Conservation (phyloP, 35 echinoderm and acorn worm species). For the Heliocidaris tuberculata region DNA sequence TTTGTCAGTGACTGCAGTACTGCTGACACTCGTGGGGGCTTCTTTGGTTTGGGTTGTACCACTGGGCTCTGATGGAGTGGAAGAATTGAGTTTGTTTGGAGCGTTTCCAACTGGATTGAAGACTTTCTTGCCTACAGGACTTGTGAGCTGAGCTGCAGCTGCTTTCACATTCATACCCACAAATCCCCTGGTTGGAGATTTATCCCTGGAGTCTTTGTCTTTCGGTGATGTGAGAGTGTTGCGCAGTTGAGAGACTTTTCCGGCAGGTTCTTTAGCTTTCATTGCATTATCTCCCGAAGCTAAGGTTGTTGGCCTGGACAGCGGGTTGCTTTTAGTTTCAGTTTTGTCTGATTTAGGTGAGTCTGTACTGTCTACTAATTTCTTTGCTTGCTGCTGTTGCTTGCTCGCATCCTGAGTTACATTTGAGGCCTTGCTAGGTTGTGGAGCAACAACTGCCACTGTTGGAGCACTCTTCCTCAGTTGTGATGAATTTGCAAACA, state of each 20-base stretch:
- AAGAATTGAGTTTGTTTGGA: constrained; percentile 45
- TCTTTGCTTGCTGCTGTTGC: constrained; percentile 1
- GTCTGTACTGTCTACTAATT: not conserved
- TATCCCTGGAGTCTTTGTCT: constrained; percentile 1
- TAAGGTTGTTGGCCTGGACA: constrained; percentile 35
- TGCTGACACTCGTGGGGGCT: constrained; percentile 40
- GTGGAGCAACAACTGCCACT: constrained; percentile 44
- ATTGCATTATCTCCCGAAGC: not conserved
- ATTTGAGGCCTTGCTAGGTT: constrained; percentile 35
- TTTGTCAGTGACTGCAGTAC: constrained; percentile 25
- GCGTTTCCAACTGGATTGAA: constrained; percentile 44
- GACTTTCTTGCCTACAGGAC: constrained; percentile 56
- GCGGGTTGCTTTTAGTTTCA: constrained; percentile 11
- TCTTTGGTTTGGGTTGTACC: constrained; percentile 28
- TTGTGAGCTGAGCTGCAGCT: constrained; percentile 67
- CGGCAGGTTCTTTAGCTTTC: not conserved
- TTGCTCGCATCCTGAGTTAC: not conserved
- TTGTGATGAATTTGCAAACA: constrained; percentile 36
- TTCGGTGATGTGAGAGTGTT: constrained; percentile 32
- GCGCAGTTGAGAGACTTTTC: not conserved
- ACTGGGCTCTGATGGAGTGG: constrained; percentile 49
- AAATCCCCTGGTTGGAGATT: constrained; percentile 30
- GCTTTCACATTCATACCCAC: constrained; percentile 63
- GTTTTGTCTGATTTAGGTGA: constrained; percentile 7
- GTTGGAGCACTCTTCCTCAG: constrained; percentile 45